Evolutionary conservation across 2,797 vertebrate species (phyloP).

Genomic region (Amblyopsis hoosieri): DNA sequence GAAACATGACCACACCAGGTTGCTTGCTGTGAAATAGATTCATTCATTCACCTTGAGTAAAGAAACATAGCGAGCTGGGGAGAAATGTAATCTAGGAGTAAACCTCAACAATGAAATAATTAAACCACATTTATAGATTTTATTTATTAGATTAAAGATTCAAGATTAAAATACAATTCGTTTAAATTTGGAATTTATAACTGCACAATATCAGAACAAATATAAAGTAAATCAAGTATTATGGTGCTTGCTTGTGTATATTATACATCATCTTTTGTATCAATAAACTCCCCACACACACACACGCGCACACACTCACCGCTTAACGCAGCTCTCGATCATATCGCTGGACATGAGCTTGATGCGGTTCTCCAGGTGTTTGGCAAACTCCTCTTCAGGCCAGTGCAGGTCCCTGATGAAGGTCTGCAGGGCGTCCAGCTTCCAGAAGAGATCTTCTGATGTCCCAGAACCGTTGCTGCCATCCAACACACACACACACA

Average conservation of each 20-base stretch:
- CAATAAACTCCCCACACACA: background rate
- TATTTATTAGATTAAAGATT: too few species aligned
- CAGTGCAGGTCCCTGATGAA: conserved; percentile 98
- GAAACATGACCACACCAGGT: background rate
- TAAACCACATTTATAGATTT: background rate
- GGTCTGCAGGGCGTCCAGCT: conserved; percentile 96
- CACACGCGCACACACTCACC: conserved; percentile 72
- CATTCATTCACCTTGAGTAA: too few species aligned
- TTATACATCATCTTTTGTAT: conserved; percentile 13
- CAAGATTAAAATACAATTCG: too few species aligned
- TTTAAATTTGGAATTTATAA: too few species aligned
- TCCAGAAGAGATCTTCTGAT: conserved; percentile 99
- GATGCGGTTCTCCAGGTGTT: conserved; percentile 95
- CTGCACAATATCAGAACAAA: too few species aligned
- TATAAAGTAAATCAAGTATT: too few species aligned
- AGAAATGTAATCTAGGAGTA: background rate
- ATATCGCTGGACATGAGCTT: conserved; percentile 99
- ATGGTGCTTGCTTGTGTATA: conserved; percentile 1
- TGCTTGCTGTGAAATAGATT: background rate
- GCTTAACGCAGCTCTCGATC: conserved; percentile 98
- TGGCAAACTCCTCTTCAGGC: conserved; percentile 98
- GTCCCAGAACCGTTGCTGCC: conserved; percentile 96
- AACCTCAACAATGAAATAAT: background rate
- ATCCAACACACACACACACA: conserved; percentile 41
- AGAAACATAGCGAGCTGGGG: too few species aligned